phyloP scores from a whole-genome alignment of 2,797 vertebrate genomes.

The Lacerta viridis region DNA sequence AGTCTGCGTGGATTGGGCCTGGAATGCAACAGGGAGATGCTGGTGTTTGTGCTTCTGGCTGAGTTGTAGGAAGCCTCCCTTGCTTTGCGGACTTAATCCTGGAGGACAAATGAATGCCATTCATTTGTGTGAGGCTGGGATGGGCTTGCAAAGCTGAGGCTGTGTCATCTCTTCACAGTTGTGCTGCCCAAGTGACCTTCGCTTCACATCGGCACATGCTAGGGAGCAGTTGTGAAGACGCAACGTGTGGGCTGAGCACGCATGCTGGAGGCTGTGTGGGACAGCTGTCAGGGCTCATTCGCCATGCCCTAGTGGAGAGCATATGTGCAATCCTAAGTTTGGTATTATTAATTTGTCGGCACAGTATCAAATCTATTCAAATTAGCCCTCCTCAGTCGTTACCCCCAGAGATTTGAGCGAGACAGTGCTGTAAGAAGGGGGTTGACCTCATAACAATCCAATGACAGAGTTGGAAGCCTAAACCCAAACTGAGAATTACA shows the following conservation, averaged over 20 bases:
- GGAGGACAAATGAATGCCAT: not conserved
- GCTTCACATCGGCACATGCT: not conserved
- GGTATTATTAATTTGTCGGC: not conserved
- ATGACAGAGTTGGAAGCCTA: not conserved
- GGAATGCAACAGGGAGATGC: not conserved
- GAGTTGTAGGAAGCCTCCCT: too few relatives aligned
- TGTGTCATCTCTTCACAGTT: not conserved
- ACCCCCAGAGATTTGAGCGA: not conserved
- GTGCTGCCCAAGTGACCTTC: not conserved
- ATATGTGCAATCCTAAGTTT: not conserved
- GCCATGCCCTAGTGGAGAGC: conserved; percentile 10
- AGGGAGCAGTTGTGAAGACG: not conserved
- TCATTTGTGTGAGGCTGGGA: not conserved
- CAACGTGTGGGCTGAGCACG: accelerated
- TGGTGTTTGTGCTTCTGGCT: not conserved
- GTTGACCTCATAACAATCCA: not conserved
- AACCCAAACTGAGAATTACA: conserved; percentile 26
- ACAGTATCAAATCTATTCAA: not conserved
- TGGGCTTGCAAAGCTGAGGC: not conserved
- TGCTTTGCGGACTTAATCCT: conserved; percentile 4
- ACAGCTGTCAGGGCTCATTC: conserved; percentile 6
- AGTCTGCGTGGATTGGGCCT: not conserved
- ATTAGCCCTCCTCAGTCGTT: accelerated
- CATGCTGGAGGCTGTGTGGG: conserved; percentile 1
- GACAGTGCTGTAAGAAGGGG: not conserved